These are phyloP conservation scores for Jaculus jaculus DNA, from an alignment of 2,113 vertebrate species.

Conservation along the genomic window DNA sequence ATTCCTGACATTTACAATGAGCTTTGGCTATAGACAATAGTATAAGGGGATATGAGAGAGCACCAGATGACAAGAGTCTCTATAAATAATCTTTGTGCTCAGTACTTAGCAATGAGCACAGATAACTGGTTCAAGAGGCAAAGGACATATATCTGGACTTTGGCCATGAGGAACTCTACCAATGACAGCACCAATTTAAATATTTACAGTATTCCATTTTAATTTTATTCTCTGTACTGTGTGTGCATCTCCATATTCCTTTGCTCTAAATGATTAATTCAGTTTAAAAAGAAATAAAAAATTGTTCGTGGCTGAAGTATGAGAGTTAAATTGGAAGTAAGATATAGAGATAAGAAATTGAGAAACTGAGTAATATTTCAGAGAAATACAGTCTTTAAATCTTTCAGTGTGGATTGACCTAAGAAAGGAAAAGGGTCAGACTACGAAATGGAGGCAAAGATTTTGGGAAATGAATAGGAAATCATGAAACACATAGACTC, in stretches of 20 bases:
- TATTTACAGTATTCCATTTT: background rate
- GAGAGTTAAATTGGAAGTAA: background rate
- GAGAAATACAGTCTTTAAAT: background rate
- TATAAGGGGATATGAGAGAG: fast-evolving
- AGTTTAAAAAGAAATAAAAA: background rate
- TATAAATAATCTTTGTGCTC: background rate
- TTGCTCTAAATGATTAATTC: background rate
- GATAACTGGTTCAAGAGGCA: background rate
- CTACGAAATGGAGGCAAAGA: background rate
- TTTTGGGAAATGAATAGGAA: background rate
- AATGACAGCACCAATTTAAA: background rate
- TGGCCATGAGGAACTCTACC: fast-evolving
- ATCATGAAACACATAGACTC: background rate
- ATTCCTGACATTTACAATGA: background rate
- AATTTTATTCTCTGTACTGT: background rate
- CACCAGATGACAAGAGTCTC: background rate
- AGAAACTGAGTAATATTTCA: background rate
- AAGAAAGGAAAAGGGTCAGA: background rate
- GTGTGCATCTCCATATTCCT: background rate
- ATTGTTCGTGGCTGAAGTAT: background rate
- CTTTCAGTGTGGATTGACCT: fast-evolving
- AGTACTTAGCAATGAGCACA: background rate
- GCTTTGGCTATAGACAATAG: background rate
- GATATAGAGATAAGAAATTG: background rate
- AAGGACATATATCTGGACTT: background rate